phyloP scores from a whole-genome alignment of 1,140 invertebrate species.

The Eupristina koningsbergeri region DNA sequence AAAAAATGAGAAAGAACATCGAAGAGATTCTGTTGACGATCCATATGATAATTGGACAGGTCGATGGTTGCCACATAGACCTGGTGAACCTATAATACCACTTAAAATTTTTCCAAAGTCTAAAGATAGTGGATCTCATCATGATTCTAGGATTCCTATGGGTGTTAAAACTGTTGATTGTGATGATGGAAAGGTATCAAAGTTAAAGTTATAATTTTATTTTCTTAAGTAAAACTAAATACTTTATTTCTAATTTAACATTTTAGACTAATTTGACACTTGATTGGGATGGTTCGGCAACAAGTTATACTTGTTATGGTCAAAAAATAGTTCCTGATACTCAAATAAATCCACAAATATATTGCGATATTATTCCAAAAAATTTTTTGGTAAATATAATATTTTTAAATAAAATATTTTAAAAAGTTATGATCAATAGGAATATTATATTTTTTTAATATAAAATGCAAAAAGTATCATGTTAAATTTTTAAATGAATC shows the following conservation, averaged over 20 bases:
- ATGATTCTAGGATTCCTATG: slow-evolving; percentile 72
- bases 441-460: no score
- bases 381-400: slow-evolving; percentile 75
- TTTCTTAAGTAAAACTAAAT: not conserved
- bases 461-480: no score
- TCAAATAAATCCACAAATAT: slow-evolving; percentile 72
- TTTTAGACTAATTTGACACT: slow-evolving; percentile 78
- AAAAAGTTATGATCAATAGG: no score
- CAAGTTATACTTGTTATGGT: slow-evolving; percentile 79
- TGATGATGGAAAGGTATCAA: slow-evolving; percentile 80
- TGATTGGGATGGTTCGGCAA: slow-evolving; percentile 81
- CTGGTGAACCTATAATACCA: slow-evolving; percentile 60
- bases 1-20: slow-evolving; percentile 44
- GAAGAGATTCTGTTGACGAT: slow-evolving; percentile 53
- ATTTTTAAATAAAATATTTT: slow-evolving; percentile 16
- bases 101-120: slow-evolving; percentile 57
- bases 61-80: slow-evolving; percentile 66
- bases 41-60: slow-evolving; percentile 64
- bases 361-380: slow-evolving; percentile 76
- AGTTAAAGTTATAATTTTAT: slow-evolving; percentile 39
- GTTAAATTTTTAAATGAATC: no score
- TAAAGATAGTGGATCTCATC: not conserved
- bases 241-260: slow-evolving; percentile 22
- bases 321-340: slow-evolving; percentile 71
- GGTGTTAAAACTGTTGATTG: slow-evolving; percentile 74